Evolutionary conservation across 2,888 invertebrate species (phyloP), one percentile per base, ranked within the genome.

Genomic region (Emmelina monodactyla): DNA sequence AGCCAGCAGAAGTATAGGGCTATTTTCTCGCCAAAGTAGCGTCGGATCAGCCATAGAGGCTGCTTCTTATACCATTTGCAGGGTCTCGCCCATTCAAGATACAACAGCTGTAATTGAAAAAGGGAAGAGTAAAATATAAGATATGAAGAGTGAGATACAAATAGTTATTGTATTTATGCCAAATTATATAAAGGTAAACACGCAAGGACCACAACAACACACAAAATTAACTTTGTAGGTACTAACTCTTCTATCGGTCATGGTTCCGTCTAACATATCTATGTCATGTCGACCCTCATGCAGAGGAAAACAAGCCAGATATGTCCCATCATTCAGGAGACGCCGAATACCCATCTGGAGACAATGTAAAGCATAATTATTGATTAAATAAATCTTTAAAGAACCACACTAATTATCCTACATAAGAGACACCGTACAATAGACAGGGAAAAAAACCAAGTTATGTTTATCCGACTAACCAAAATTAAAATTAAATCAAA

Each of bases 1-100:
- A 95, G 75, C 95, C 95, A 95, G 42, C 93, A 93, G 69, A 94
- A 95, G 56, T 95, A 95, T 0, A 95, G 67, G 0, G 88, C 94
- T 14, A 95, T 93, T 65, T 95, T 94, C 56, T 94, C 94, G 0
- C 95, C 95, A 55, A 94, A 95, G 63, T 95, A 95, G 47, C 91
- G 85, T 28, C 92, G 78, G 2, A 97, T 86, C 19, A 96, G 72
- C 82, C 94, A 93, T 0, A 97, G 71, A 0, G 97, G 97, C 57
- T 98, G 97, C 39, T 89, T 89, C 58, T 95, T 96, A 69, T 88
- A 94, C 91, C 94, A 96, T 54, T 89, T 89, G 6, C 84, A 80
- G 0, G 94, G 93, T 41, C 90, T 84, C 0, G 96, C 96, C 98
- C 98, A 98, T 62, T 94, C 90, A 42, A 92, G 81, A 62, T 95